These are phyloP conservation scores for Limnephilus rhombicus DNA, from an alignment of 2,888 invertebrate species.

Conservation along the genomic window DNA sequence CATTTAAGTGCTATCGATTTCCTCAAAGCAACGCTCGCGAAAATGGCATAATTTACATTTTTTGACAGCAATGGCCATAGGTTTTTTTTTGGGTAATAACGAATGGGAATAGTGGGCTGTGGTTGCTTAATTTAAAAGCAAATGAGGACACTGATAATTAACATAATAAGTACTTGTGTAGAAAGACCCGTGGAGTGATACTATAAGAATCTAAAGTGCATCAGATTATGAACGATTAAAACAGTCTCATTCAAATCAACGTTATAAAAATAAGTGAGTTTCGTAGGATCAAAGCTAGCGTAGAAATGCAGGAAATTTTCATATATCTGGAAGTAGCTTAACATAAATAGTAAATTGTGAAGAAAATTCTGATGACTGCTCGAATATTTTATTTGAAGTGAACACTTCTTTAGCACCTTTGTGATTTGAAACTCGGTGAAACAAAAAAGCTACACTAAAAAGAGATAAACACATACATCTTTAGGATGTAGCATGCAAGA, in stretches of 20 bases:
- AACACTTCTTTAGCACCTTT: too few species aligned
- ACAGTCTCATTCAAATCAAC: neutral
- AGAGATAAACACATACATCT: too few species aligned
- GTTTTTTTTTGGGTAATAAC: neutral
- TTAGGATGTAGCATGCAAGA: too few species aligned
- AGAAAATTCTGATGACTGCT: neutral
- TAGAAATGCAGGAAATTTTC: neutral
- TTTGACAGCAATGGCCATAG: constrained; percentile 28
- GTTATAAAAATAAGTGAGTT: neutral
- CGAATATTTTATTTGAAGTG: too few species aligned
- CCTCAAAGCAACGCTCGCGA: constrained; percentile 36
- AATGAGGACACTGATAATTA: constrained; percentile 17
- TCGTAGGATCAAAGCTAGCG: neutral
- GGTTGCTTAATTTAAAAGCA: neutral
- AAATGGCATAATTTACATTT: constrained; percentile 49
- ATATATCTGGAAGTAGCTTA: neutral
- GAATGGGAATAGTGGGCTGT: constrained; percentile 13
- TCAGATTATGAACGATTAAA: neutral
- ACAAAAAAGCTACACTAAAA: too few species aligned
- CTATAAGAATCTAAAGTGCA: neutral
- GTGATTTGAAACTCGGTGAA: too few species aligned
- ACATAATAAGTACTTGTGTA: neutral
- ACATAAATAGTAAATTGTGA: neutral
- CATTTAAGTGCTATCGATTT: constrained; percentile 47
- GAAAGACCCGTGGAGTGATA: neutral